Evolutionary conservation across 1,140 invertebrate species (phyloP).

Genomic region (Drosophila repleta): DNA sequence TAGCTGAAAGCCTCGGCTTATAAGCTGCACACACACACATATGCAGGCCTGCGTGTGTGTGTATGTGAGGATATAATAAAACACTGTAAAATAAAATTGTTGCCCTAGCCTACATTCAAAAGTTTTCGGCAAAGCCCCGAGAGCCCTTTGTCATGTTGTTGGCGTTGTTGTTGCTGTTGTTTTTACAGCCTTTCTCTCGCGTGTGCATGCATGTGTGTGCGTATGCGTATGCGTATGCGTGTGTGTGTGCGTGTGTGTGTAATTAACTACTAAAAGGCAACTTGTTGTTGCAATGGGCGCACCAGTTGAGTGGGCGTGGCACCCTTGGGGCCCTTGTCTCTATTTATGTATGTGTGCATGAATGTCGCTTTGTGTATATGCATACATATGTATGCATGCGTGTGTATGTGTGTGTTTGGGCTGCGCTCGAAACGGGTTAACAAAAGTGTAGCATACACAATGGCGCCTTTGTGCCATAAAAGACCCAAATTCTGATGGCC

Average conservation of each 20-base stretch:
- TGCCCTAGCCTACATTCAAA: slow-evolving; percentile 65
- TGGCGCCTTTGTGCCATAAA: slow-evolving; percentile 75
- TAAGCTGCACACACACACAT: slow-evolving; percentile 32
- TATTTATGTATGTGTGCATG: slow-evolving; percentile 21
- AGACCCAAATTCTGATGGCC: slow-evolving; percentile 65
- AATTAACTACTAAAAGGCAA: slow-evolving; percentile 81
- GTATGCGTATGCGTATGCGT: neutral
- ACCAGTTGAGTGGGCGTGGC: slow-evolving; percentile 50
- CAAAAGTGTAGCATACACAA: slow-evolving; percentile 81
- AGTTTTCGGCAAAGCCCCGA: slow-evolving; percentile 54
- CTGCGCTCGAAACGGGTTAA: slow-evolving; percentile 62
- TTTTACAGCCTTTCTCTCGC: slow-evolving; percentile 23
- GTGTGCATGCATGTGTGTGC: slow-evolving; percentile 10
- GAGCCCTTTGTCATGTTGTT: slow-evolving; percentile 12
- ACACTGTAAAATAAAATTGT: slow-evolving; percentile 35
- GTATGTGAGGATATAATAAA: slow-evolving; percentile 25
- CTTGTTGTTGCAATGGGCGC: slow-evolving; percentile 72
- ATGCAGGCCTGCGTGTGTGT: slow-evolving; percentile 28
- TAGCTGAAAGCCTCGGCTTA: slow-evolving; percentile 27
- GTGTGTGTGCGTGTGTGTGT: slow-evolving; percentile 51
- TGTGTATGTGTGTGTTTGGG: slow-evolving; percentile 22
- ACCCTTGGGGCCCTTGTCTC: slow-evolving; percentile 42
- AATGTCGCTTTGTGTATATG: neutral
- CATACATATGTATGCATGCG: neutral
- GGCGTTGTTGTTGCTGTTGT: slow-evolving; percentile 2